Percentiles rank a stretch among this genome's conserved stretches.
These are phyloP conservation scores for Anthopleura xanthogrammica DNA, from an alignment of 92 coral and sea anemone genomes.

Conservation along the genomic window DNA sequence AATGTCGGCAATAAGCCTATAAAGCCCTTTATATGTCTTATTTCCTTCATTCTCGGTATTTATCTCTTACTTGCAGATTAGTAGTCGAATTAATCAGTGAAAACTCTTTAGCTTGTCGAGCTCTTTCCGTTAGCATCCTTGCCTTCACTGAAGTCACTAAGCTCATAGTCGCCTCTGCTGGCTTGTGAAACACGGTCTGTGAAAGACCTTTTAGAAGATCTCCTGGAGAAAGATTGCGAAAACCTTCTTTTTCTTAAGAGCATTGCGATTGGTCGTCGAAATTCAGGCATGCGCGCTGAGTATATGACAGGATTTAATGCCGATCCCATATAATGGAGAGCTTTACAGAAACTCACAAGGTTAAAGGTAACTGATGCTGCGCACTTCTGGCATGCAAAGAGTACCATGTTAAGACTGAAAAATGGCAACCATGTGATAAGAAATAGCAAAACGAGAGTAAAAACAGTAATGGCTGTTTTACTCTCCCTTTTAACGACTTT, in stretches of 20 bases:
- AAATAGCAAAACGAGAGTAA: conserved; percentile 64
- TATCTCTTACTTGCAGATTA: no score
- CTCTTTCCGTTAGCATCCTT: not conserved
- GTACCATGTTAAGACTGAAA: conserved; percentile 68
- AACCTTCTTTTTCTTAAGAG: conserved; percentile 54
- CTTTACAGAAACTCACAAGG: conserved; percentile 55
- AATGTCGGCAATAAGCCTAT: no score
- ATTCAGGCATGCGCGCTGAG: conserved; percentile 85
- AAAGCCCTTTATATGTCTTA: no score
- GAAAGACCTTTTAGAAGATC: conserved; percentile 28
- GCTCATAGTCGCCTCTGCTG: conserved; percentile 21
- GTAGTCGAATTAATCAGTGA: no score
- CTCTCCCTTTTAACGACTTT: conserved; percentile 59
- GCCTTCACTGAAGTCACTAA: conserved; percentile 31
- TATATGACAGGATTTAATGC: conserved; percentile 72
- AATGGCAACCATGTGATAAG: conserved; percentile 81
- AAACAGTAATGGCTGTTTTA: conserved; percentile 58
- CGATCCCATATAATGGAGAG: conserved; percentile 72
- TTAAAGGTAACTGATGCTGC: conserved; percentile 32
- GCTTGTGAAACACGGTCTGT: conserved; percentile 1
- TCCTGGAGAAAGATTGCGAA: conserved; percentile 52
- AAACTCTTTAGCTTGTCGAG: not conserved
- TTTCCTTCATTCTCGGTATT: no score
- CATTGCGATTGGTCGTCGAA: conserved; percentile 59
- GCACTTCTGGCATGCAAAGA: conserved; percentile 55